A percentile compares a stretch with the other conserved stretches of the same genome.
Conservation (phyloP, 2,113 vertebrate genomes). For the Seriola aureovittata region DNA sequence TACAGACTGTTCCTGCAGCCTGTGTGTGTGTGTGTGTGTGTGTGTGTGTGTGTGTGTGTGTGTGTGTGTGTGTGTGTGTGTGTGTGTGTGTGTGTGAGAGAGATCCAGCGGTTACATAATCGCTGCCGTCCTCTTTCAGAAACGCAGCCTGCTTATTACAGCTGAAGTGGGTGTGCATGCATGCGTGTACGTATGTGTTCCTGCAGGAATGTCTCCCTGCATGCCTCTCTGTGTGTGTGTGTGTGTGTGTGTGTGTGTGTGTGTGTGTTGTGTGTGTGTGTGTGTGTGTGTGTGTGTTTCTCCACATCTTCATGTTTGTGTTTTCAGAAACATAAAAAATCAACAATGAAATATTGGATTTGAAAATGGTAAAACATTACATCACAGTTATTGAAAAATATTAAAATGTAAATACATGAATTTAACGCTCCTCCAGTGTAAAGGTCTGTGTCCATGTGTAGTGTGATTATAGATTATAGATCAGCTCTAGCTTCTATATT, state of each 20-base stretch:
- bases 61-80: no score
- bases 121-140: conserved; percentile 62
- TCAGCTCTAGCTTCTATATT: no score
- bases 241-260: neutral
- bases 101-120: conserved; percentile 73
- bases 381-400: no score
- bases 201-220: conserved; percentile 49
- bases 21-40: no score
- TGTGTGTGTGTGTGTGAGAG: conserved; percentile 28
- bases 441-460: no score
- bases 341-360: no score
- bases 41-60: conserved; percentile 16
- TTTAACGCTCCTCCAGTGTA: neutral
- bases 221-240: conserved; percentile 27
- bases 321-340: neutral
- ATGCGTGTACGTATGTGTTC: conserved; percentile 53
- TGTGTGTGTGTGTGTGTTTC: no score
- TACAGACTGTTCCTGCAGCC: conserved; percentile 42
- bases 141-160: conserved; percentile 65
- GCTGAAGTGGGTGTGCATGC: conserved; percentile 60
- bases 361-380: no score
- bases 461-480: no score
- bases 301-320: neutral
- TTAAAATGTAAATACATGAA: no score
- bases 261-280: neutral